Percentiles rank a stretch among this genome's conserved stretches.
phyloP scores from a whole-genome alignment of 2,113 vertebrate genomes.

The Psittacara wagleri region DNA sequence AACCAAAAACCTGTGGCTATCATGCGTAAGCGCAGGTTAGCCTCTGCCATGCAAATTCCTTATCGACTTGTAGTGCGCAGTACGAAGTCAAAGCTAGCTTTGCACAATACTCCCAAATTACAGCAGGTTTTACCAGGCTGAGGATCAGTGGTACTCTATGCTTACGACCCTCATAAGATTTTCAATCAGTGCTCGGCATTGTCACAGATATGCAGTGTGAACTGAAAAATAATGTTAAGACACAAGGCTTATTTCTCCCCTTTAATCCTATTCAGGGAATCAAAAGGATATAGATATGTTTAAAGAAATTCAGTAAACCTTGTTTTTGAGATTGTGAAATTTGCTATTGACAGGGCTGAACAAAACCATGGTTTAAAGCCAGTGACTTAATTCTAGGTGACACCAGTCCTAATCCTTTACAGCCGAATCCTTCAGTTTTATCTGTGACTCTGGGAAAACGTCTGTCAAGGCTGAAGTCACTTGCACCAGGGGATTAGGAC shows the following conservation, averaged over 20 bases:
- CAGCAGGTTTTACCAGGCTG: neutral
- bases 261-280: neutral
- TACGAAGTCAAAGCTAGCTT: neutral
- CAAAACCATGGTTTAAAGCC: neutral
- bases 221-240: neutral
- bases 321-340: neutral
- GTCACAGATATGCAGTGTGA: neutral
- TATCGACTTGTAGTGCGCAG: neutral
- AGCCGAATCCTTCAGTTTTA: constrained; percentile 36
- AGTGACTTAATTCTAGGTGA: neutral
- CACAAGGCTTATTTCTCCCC: neutral
- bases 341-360: neutral
- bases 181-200: rapidly evolving
- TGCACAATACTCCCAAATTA: neutral
- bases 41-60: neutral
- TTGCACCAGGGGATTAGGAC: neutral
- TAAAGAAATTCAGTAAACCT: neutral
- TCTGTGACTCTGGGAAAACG: neutral
- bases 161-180: neutral
- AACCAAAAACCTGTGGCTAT: neutral
- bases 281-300: neutral
- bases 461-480: constrained; percentile 40
- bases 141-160: neutral
- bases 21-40: neutral
- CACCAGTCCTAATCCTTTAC: constrained; percentile 15